Evolutionary conservation across 2,888 invertebrate species (phyloP), one percentile per base, ranked within the genome.

Genomic region (Nymphalis c-album): DNA sequence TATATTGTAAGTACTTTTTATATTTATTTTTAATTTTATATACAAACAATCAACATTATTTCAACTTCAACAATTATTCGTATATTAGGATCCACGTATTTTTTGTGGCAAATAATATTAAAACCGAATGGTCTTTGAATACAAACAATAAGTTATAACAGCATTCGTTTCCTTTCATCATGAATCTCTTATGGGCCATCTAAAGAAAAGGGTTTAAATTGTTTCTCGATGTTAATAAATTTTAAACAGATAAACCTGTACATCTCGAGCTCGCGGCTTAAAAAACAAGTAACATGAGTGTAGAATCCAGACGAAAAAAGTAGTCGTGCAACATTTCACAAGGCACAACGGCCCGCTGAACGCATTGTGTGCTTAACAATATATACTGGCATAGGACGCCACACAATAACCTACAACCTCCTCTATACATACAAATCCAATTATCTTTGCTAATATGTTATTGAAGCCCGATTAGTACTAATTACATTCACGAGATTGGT

Each of bases 231-330:
- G 91, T 91, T 91, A 91, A 91, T 92, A 91, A 91, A 91, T 92
- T 91, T 91, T 89, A 90, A 92, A 91, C 88, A 91, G 91, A 91
- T 91, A 91, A 91, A 91, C 91, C 90, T 90, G 91, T 91, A 91
- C 91, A 91, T 91, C 90, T 90, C 86, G 90, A 83, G 88, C 89
- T 89, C 86, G 85, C 86, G 85, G 89, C 85, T 87, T 86, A 90
- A 91, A 91, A 91, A 91, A 91, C 88, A 84, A 91, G 85, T 86
- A 90, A 86, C 85, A 86, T 87, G 88, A 90, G 90, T 91, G 84
- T 86, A 90, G 85, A 90, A 89, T 90, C 91, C 92, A 91, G 92
- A 92, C 91, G 92, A 91, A 91, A 92, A 92, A 92, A 92, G 91
- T 91, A 90, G 92, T 91, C 91, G 90, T 81, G 88, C 92, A 91